Evolutionary conservation across 2,888 invertebrate genomes (phyloP).

Genomic region (Hoplodrina blanda): DNA sequence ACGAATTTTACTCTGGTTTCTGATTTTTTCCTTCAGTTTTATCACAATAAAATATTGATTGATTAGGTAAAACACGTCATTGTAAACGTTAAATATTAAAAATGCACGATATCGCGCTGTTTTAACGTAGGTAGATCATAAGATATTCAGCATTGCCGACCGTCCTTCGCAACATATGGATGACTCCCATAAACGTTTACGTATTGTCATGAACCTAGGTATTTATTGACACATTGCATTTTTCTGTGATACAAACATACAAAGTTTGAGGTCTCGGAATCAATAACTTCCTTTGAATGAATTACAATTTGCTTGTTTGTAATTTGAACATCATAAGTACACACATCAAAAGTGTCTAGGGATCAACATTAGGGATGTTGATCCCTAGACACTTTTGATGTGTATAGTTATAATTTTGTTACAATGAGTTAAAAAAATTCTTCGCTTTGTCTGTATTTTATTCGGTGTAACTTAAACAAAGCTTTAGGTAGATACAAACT

Average conservation of each 20-base stretch:
- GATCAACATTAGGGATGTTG: too few relatives aligned
- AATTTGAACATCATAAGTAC: neutral
- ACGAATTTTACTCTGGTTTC: neutral
- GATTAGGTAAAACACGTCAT: neutral
- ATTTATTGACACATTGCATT: conserved; percentile 38
- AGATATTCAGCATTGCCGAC: conserved; percentile 64
- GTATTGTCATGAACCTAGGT: conserved; percentile 15
- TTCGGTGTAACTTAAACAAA: too few relatives aligned
- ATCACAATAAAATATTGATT: conserved; percentile 1
- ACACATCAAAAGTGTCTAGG: too few relatives aligned
- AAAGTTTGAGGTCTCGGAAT: conserved; percentile 2
- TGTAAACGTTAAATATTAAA: conserved; percentile 32
- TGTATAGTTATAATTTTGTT: too few relatives aligned
- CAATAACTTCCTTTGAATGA: conserved; percentile 2
- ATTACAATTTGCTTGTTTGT: neutral
- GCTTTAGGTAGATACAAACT: neutral
- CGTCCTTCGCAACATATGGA: conserved; percentile 67
- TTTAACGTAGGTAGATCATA: conserved; percentile 53
- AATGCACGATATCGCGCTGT: conserved; percentile 14
- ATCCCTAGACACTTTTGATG: too few relatives aligned
- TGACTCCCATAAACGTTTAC: conserved; percentile 63
- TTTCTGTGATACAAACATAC: conserved; percentile 15
- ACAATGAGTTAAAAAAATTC: neutral
- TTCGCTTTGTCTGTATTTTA: too few relatives aligned
- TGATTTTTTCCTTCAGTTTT: neutral